phyloP scores from a whole-genome alignment of 2,797 vertebrate genomes.

The Eurystomus glaucurus region DNA sequence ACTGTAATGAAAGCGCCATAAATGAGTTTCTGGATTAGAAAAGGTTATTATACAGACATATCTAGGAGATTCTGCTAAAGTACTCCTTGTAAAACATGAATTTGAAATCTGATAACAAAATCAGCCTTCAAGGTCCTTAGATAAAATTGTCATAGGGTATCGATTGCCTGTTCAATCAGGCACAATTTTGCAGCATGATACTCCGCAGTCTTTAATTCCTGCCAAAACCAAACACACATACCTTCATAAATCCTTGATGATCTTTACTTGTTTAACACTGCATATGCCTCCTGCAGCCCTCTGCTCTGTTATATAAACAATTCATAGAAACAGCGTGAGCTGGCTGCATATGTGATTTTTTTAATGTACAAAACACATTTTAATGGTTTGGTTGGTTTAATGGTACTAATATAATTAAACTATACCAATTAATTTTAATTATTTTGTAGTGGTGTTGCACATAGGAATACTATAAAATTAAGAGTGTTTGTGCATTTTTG shows the following conservation, averaged over 20 bases:
- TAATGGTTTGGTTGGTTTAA: slow-evolving; percentile 5
- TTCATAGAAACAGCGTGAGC: slow-evolving; percentile 44
- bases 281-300: not conserved
- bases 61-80: not conserved
- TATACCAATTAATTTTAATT: not conserved
- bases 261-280: slow-evolving; percentile 1
- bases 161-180: not conserved
- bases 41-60: not conserved
- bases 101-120: not conserved
- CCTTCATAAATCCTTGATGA: slow-evolving; percentile 42
- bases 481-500: rapidly evolving
- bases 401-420: not conserved
- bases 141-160: not conserved
- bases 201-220: not conserved
- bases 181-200: not conserved
- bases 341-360: not conserved
- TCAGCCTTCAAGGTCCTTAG: not conserved
- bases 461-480: not conserved
- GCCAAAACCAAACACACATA: not conserved
- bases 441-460: not conserved
- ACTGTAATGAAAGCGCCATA: not conserved
- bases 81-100: not conserved
- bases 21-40: not conserved
- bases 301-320: slow-evolving; percentile 29
- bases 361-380: slow-evolving; percentile 19